phyloP scores from a whole-genome alignment of 2,888 invertebrate species.

The Phyllotreta striolata region DNA sequence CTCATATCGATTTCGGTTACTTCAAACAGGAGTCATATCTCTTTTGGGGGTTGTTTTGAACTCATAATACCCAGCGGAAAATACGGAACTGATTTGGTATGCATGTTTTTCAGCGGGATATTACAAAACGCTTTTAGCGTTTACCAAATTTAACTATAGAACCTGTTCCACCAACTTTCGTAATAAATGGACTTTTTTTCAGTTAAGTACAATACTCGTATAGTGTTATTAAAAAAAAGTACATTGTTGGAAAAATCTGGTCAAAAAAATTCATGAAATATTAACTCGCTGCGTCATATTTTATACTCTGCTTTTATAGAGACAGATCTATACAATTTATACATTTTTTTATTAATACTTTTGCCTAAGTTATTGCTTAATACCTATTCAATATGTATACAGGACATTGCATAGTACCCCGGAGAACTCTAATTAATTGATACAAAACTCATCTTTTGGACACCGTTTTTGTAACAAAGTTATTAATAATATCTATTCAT shows the following conservation, averaged over 20 bases:
- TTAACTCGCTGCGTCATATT: too few relatives aligned
- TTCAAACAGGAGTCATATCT: conserved; percentile 33
- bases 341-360: too few relatives aligned
- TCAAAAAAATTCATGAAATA: too few relatives aligned
- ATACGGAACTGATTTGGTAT: conserved; percentile 30
- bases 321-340: too few relatives aligned
- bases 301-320: too few relatives aligned
- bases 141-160: conserved; percentile 29
- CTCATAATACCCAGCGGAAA: conserved; percentile 33
- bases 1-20: conserved; percentile 31
- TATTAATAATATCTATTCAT: too few relatives aligned
- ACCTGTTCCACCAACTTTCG: conserved; percentile 24
- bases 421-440: too few relatives aligned
- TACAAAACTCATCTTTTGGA: too few relatives aligned
- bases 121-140: conserved; percentile 32
- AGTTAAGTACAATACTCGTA: not conserved
- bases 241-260: conserved; percentile 5
- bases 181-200: conserved; percentile 21
- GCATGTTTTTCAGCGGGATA: conserved; percentile 31
- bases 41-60: conserved; percentile 33
- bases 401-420: too few relatives aligned
- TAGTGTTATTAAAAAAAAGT: conserved; percentile 25
- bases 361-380: too few relatives aligned
- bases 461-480: too few relatives aligned
- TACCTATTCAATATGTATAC: too few relatives aligned